Base-by-base conservation (phyloP, 2,888 invertebrate species). In the Prosopocoilus inquinatus region DNA sequence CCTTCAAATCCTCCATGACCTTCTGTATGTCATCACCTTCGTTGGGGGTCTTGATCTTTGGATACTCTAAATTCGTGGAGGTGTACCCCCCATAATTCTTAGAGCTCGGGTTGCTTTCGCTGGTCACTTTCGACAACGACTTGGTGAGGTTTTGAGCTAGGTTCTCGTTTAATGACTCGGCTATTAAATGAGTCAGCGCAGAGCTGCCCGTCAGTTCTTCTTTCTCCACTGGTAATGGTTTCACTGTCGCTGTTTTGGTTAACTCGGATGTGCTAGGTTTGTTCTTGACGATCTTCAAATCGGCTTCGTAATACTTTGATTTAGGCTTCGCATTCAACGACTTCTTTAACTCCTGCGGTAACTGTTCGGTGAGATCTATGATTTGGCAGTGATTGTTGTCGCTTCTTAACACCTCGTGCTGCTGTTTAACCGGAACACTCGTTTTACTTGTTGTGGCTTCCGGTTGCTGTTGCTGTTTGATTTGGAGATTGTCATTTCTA, bases 1-100 rank as follows among this genome's bases (percentile, higher is more conserved):
- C 78, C 62, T 79, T 79, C 39, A 80, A 67, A 53, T 77, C 75
- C 56, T 78, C 79, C 76, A 79, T 79, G 13, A 80, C 78, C 65
- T 78, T 78, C 55, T 75, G 77, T 41, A 79, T 78, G 60, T 80
- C 80, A 34, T 74, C 75, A 13, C 69, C 70, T 20, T 73, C 73
- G 32, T 48, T 60, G 9, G 53, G 20, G 3, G 47, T 28, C 28
- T 59, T 58, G 5, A 55, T 13, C 43, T 59, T 61, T 8, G 34
- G 13, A 36, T 57, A 61, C 36, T 63, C 63, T n/a, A 57, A 49
- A 13, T 52, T 32, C 1, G 59, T 53, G 39, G 41, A 53, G 15
- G 50, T 44, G 16, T 45, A 56, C 34, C n/a, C 44, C 13, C 16
- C 16, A 43, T 11, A 20, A 13, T 43, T 28, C 7, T 28, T 28